Evolutionary conservation across 2,888 invertebrate genomes (phyloP).

Genomic region (Crioceris asparagi): DNA sequence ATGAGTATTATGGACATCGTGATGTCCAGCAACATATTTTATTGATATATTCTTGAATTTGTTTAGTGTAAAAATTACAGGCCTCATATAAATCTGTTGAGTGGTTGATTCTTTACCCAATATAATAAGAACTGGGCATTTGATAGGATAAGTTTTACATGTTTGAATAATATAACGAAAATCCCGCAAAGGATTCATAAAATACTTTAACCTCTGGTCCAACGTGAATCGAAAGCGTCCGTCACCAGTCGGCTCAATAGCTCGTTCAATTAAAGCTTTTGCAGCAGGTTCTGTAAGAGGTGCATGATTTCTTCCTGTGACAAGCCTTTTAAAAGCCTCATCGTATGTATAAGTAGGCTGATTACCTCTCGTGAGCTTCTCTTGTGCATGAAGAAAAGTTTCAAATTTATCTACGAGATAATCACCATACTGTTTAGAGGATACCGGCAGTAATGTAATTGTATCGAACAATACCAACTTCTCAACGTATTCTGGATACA

Average conservation of each 20-base stretch:
- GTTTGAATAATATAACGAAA: conserved; percentile 28
- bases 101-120: conserved; percentile 19
- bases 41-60: conserved; percentile 25
- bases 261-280: conserved; percentile 39
- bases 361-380: conserved; percentile 20
- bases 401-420: conserved; percentile 34
- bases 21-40: conserved; percentile 42
- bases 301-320: conserved; percentile 33
- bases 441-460: conserved; percentile 26
- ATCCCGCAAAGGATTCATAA: conserved; percentile 33
- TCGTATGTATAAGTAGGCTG: conserved; percentile 37
- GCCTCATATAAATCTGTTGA: conserved; percentile 19
- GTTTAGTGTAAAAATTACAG: conserved; percentile 21
- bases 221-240: conserved; percentile 44
- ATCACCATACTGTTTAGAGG: conserved; percentile 21
- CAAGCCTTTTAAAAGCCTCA: conserved; percentile 41
- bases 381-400: conserved; percentile 29
- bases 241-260: conserved; percentile 34
- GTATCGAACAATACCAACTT: conserved; percentile 40
- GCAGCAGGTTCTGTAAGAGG: conserved; percentile 40
- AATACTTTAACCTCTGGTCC: conserved; percentile 42
- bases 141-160: conserved; percentile 27
- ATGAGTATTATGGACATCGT: conserved; percentile 50
- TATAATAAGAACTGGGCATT: conserved; percentile 35
- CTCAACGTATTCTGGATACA: conserved; percentile 37